Percentiles rank a stretch among this genome's conserved stretches.
Evolutionary conservation across 30 jellyfish, hydroid and myxozoan species (phyloP).

Genomic region (Hydractinia symbiolongicarpus): DNA sequence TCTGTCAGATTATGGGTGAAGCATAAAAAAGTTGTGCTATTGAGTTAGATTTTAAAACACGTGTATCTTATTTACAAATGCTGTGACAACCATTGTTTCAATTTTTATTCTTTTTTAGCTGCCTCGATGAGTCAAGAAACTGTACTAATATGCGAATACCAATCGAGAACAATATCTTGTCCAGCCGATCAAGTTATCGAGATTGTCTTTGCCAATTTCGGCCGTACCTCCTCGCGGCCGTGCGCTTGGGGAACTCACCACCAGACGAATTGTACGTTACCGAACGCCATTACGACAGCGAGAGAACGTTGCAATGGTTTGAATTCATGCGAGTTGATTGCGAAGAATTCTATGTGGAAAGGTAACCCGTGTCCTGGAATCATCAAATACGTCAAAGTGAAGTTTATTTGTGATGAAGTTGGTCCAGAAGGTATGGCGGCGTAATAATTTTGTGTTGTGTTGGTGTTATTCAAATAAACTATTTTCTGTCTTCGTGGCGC

Average conservation of each 20-base stretch:
- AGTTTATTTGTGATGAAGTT: slow-evolving; percentile 32
- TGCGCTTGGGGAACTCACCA: slow-evolving; percentile 69
- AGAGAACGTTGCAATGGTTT: slow-evolving; percentile 41
- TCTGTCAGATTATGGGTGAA: too few relatives aligned
- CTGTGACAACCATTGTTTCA: too few relatives aligned
- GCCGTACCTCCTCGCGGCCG: slow-evolving; percentile 46
- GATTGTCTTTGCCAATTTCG: slow-evolving; percentile 38
- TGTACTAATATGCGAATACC: slow-evolving; percentile 41
- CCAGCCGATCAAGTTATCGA: slow-evolving; percentile 46
- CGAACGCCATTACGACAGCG: slow-evolving; percentile 28
- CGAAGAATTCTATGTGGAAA: slow-evolving; percentile 48
- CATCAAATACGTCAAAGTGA: slow-evolving; percentile 38
- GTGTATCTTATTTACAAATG: too few relatives aligned
- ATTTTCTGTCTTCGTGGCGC: not conserved
- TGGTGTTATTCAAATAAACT: not conserved
- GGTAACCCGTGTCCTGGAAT: slow-evolving; percentile 41
- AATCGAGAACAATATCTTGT: slow-evolving; percentile 29
- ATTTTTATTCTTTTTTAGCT: slow-evolving; percentile 13
- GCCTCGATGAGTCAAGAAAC: slow-evolving; percentile 39
- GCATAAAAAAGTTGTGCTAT: too few relatives aligned
- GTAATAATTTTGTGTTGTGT: not conserved
- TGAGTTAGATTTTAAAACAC: too few relatives aligned
- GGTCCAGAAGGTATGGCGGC: slow-evolving; percentile 27
- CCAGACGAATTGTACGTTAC: slow-evolving; percentile 47
- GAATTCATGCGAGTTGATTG: slow-evolving; percentile 41